Base-by-base conservation (phyloP, 1,140 invertebrate species). In the Hesperophylax magnus region DNA sequence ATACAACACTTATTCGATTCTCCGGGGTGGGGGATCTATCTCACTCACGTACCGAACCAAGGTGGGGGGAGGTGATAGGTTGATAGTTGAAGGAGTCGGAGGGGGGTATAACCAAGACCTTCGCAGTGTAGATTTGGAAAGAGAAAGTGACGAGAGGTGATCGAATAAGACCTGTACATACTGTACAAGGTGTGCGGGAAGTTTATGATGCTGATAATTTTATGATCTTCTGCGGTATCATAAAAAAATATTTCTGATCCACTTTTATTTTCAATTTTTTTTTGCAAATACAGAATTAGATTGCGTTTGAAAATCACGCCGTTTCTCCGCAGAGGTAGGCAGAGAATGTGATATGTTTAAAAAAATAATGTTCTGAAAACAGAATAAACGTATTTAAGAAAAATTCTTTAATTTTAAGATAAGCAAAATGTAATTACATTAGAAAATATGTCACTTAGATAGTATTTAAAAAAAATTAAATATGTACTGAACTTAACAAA, bases 61-160 rank as follows among this genome's bases (percentile, higher is more conserved):
- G 71, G 20, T 17, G 71, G 39, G 22, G 52, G 71, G 71, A 74
- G 71, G 71, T 22, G 71, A 47, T 31, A 18, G 71, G 71, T 47
- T 47, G 39, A 47, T 47, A 14, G 39, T 47, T 47, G 39, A 47
- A 47, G 39, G 8, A 47, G 39, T 47, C 9, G 39, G 58, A 56
- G 56, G 0, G 63, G 63, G 52, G 63, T 11, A 47, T 69, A 72
- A 34, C 77, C 77, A 52, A 79, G 77, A 79, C 77, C 77, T 79
- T 79, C 77, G 61, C 17, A 7, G 4, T 8, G 20, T 15, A 20
- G n/a, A 47, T 71, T 71, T n/a, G 53, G 56, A 69, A 79, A 79
- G 77, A 79, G 77, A 79, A 79, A 79, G 77, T 79, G 65, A 71
- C 65, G 24, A 79, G 24, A 54, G 22, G 60, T 54, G 20, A 47